These are phyloP conservation scores for Tridacna gigas DNA, from an alignment of 2,888 invertebrate genomes.

Conservation along the genomic window DNA sequence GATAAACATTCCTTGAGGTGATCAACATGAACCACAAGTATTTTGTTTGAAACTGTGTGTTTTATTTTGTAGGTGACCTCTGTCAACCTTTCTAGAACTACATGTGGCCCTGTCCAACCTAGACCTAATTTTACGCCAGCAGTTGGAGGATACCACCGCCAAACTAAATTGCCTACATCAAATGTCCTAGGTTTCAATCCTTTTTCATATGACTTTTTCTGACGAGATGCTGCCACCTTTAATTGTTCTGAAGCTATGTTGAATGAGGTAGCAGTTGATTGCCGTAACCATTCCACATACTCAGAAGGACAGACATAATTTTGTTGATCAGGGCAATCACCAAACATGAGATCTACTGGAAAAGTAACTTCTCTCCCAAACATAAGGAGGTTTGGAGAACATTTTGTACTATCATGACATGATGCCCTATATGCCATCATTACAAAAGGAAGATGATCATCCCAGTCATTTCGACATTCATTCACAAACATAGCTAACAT, in stretches of 20 bases:
- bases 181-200: constrained; percentile 26
- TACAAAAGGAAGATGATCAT: constrained; percentile 48
- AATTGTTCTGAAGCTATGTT: background rate
- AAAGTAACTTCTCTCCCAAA: constrained; percentile 11
- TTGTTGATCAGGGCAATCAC: background rate
- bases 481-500: constrained; percentile 54
- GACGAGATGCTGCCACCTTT: constrained; percentile 17
- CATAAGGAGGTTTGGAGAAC: constrained; percentile 36
- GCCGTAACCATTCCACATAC: constrained; percentile 8
- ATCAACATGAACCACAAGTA: constrained; percentile 34
- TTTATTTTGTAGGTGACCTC: constrained; percentile 31
- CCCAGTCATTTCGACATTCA: constrained; percentile 46
- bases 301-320: background rate
- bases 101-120: constrained; percentile 47
- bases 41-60: background rate
- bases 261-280: background rate
- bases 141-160: constrained; percentile 46
- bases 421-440: constrained; percentile 28
- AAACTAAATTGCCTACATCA: constrained; percentile 36
- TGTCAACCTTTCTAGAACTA: constrained; percentile 23
- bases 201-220: constrained; percentile 15
- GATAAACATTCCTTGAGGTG: constrained; percentile 41
- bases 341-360: constrained; percentile 32
- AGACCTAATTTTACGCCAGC: constrained; percentile 32
- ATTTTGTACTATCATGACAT: constrained; percentile 55